Conservation (phyloP, 1,140 invertebrate genomes). For the Bilobella aurantiaca region DNA sequence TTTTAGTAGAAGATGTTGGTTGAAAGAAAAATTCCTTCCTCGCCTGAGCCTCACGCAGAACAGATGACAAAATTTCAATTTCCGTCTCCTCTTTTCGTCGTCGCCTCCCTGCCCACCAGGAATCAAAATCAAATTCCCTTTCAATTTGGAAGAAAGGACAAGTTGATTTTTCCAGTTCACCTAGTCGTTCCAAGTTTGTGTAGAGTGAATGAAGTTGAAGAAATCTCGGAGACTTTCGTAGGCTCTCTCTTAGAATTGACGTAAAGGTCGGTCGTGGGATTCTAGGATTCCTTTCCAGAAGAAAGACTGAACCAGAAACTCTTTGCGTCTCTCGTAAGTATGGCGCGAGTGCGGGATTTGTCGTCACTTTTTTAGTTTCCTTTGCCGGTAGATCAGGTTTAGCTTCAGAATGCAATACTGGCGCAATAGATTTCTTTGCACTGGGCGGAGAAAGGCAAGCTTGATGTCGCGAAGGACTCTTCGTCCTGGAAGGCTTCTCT, state of each 20-base stretch:
- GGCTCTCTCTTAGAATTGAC: neutral
- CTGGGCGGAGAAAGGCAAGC: slow-evolving; percentile 24
- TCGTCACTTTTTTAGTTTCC: slow-evolving; percentile 2
- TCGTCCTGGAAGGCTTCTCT: slow-evolving; percentile 42
- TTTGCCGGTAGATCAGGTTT: neutral
- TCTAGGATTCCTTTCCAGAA: neutral
- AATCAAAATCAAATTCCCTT: slow-evolving; percentile 73
- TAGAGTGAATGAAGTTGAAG: slow-evolving; percentile 77
- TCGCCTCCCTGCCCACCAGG: slow-evolving; percentile 67
- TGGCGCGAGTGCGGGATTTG: slow-evolving; percentile 24
- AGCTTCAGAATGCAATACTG: neutral
- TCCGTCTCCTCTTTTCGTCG: slow-evolving; percentile 72
- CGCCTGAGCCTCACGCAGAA: slow-evolving; percentile 64
- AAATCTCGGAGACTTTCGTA: slow-evolving; percentile 62
- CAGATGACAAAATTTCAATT: slow-evolving; percentile 57
- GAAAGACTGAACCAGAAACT: slow-evolving; percentile 26
- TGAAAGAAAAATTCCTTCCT: slow-evolving; percentile 74
- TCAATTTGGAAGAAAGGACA: slow-evolving; percentile 51
- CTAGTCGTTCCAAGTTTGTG: slow-evolving; percentile 69
- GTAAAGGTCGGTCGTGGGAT: neutral
- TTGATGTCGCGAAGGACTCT: slow-evolving; percentile 37
- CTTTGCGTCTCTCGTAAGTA: slow-evolving; percentile 32
- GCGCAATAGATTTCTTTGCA: neutral
- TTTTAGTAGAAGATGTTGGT: slow-evolving; percentile 48
- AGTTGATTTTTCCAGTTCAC: slow-evolving; percentile 64